These are phyloP conservation scores for Bos javanicus DNA, from an alignment of 2,113 vertebrate genomes.

Conservation along the genomic window DNA sequence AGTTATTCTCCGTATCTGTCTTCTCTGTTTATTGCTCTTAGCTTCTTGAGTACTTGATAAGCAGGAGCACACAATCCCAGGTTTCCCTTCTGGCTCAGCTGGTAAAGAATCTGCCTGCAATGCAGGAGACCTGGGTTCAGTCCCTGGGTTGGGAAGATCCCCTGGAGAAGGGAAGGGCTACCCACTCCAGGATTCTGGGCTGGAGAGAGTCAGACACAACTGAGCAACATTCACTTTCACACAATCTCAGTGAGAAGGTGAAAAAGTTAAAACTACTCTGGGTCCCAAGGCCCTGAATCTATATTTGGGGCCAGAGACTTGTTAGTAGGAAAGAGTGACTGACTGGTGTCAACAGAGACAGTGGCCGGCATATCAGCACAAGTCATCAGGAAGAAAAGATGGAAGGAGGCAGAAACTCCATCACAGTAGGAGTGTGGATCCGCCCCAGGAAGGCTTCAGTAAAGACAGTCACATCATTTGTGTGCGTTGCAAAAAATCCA, in stretches of 20 bases:
- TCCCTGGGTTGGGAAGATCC: neutral
- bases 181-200: neutral
- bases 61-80: neutral
- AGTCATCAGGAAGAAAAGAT: neutral
- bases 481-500: neutral
- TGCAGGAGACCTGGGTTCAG: neutral
- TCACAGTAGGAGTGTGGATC: neutral
- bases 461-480: neutral
- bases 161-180: neutral
- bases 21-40: neutral
- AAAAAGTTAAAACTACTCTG: neutral
- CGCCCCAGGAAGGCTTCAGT: neutral
- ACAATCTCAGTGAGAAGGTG: neutral
- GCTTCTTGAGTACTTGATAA: neutral
- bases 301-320: neutral
- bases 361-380: neutral
- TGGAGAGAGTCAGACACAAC: neutral
- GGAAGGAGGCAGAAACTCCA: neutral
- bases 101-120: neutral
- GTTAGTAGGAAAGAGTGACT: neutral
- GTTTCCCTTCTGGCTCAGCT: neutral
- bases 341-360: neutral
- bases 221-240: neutral
- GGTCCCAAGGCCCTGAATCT: neutral
- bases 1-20: neutral